A percentile compares a stretch with the other conserved stretches of the same genome.
Conservation (phyloP, 2,888 invertebrate genomes). For the Sylvicola cinctus region DNA sequence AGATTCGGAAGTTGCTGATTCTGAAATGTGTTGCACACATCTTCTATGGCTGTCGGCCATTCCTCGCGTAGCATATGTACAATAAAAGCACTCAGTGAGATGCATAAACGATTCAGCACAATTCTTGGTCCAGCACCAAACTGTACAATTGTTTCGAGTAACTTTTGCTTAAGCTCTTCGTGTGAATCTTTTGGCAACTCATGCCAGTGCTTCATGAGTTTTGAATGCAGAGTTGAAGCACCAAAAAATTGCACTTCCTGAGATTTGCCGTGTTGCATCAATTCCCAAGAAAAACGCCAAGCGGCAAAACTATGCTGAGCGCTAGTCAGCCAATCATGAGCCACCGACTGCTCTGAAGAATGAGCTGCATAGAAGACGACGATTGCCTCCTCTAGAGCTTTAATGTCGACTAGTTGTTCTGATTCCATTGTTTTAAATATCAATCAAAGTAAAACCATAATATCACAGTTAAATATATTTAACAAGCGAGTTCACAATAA, state of each 20-base stretch:
- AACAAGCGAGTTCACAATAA: no score
- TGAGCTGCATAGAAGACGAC: constrained; percentile 22
- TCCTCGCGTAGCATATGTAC: constrained; percentile 12
- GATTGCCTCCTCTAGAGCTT: constrained; percentile 22
- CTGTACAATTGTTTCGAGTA: constrained; percentile 53
- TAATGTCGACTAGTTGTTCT: no score
- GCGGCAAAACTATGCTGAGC: constrained; percentile 74
- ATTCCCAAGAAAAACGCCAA: constrained; percentile 84
- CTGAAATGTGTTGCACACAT: constrained; percentile 45
- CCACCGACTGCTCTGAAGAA: constrained; percentile 46
- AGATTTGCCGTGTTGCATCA: constrained; percentile 66
- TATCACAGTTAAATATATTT: no score
- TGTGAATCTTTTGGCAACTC: constrained; percentile 68
- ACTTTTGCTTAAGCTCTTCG: constrained; percentile 50
- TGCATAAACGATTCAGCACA: constrained; percentile 67
- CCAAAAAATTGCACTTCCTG: constrained; percentile 69
- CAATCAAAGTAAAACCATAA: no score
- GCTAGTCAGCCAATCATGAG: constrained; percentile 68
- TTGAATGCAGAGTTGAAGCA: constrained; percentile 73
- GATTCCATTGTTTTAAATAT: no score
- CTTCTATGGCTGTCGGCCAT: constrained; percentile 46
- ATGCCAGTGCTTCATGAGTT: constrained; percentile 70
- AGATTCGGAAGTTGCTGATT: constrained; percentile 34
- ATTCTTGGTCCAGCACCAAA: constrained; percentile 68
- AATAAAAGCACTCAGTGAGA: constrained; percentile 39